Conservation (phyloP, 2,113 vertebrate genomes). For the Zootoca vivipara region DNA sequence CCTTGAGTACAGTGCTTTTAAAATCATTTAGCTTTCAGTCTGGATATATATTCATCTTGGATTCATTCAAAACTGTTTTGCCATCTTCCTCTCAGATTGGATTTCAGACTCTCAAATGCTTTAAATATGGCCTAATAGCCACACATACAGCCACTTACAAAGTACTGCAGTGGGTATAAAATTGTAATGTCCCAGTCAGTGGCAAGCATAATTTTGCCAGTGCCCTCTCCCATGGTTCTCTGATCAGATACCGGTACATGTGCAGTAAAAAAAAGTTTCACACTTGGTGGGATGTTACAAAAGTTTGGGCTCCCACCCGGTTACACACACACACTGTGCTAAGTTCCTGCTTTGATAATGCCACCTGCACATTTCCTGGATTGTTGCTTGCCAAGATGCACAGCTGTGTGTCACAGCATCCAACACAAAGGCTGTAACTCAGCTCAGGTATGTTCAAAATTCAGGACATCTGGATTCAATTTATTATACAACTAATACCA, state of each 20-base stretch:
- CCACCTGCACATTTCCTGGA: not conserved
- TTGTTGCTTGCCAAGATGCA: not conserved
- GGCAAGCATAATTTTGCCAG: not conserved
- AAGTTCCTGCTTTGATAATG: not conserved
- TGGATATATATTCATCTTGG: not conserved
- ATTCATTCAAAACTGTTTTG: not conserved
- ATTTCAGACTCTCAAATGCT: not conserved
- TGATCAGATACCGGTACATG: not conserved
- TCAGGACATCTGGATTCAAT: not conserved
- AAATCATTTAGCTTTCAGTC: not conserved
- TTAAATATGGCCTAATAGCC: not conserved
- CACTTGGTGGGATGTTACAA: not conserved
- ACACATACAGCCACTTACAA: not conserved
- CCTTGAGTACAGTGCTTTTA: not conserved
- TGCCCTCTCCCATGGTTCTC: not conserved
- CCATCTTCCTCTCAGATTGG: too few relatives aligned
- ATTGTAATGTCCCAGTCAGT: not conserved
- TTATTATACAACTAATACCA: not conserved
- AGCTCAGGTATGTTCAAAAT: not conserved
- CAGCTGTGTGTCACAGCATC: not conserved
- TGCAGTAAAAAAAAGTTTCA: not conserved
- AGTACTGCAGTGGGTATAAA: not conserved
- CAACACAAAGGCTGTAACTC: not conserved
- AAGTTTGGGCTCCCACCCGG: not conserved
- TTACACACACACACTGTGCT: not conserved